Base-by-base conservation (phyloP, 2,797 vertebrate species). In the Lacerta viridis region DNA sequence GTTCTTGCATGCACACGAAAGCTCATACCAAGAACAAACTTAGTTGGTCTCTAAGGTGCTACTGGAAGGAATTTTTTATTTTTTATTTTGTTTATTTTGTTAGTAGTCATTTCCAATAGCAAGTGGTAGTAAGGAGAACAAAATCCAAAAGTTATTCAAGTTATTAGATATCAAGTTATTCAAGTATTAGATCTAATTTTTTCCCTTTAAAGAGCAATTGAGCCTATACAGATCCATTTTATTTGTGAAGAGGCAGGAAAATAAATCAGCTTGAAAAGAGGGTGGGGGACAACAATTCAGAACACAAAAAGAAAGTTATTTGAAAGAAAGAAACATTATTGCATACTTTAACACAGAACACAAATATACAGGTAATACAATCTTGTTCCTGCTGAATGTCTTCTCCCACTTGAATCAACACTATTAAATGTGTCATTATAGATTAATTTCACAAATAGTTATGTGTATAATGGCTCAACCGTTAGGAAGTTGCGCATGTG, bases 201-300 rank as follows among this genome's bases (percentile, higher is more conserved):
- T 33, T 20, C n/a, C 66, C 33, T 74, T 55, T 25, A 10, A 36
- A 80, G 33, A 59, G 17, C 36, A 61, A 80, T 7, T 80, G 33
- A 15, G 39, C 20, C 3, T 7, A 79, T 88, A 15, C 5, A 18
- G 29, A 50, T 90, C 81, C 83, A 80, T 66, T 80, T 91, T 92
- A 72, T 55, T 55, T 55, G 50, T 55, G 50, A 55, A 55, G 50
- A 55, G 50, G 13, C 13, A 55, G 50, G 13, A 55, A 39, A 81
- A 7, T 68, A 87, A 5, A 55, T 17, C 6, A 76, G n/a, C 2
- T 79, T 71, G 80, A 76, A 80, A 90, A 10, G 10, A 76, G 41
- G 13, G 50, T 55, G 50, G 50, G 13, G 25, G n/a, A 74, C 13
- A 27, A 87, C 36, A 39, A 59, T 36, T 33, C 18, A 72, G 72